These are phyloP conservation scores for Oedothorax gibbosus DNA, from an alignment of 1,140 invertebrate genomes.

Conservation along the genomic window DNA sequence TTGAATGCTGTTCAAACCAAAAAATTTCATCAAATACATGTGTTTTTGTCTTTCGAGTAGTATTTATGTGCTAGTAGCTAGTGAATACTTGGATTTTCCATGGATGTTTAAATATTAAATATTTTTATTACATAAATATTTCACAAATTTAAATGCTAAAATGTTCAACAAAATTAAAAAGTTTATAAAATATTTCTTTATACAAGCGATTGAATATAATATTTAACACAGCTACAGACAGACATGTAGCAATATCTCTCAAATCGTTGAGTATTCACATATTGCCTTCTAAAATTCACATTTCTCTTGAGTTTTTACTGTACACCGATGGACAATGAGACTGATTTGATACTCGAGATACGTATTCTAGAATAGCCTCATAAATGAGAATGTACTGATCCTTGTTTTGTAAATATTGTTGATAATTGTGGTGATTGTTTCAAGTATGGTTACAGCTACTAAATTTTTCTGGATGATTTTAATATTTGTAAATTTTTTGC, in stretches of 20 bases:
- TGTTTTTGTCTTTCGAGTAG: too few species aligned
- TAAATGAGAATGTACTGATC: slow-evolving; percentile 80
- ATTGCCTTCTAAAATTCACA: background rate
- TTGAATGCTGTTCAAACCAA: too few species aligned
- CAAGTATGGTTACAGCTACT: too few species aligned
- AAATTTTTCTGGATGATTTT: too few species aligned
- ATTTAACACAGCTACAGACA: slow-evolving; percentile 16
- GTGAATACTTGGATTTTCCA: too few species aligned
- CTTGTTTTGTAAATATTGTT: slow-evolving; percentile 78
- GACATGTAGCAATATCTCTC: background rate
- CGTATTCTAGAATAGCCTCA: slow-evolving; percentile 66
- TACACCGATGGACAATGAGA: slow-evolving; percentile 24
- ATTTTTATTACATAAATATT: slow-evolving; percentile 38
- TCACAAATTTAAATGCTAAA: slow-evolving; percentile 41
- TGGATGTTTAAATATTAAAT: background rate
- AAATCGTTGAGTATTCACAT: slow-evolving; percentile 10
- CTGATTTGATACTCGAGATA: slow-evolving; percentile 30
- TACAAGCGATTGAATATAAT: slow-evolving; percentile 47
- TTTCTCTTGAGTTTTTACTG: slow-evolving; percentile 6
- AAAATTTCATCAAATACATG: too few species aligned
- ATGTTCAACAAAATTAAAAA: slow-evolving; percentile 37
- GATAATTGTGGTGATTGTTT: too few species aligned
- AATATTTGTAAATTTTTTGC: too few species aligned
- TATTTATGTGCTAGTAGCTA: too few species aligned
- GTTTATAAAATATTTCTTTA: slow-evolving; percentile 25